phyloP scores from a whole-genome alignment of 2,888 invertebrate genomes.

The Papilio demoleus region DNA sequence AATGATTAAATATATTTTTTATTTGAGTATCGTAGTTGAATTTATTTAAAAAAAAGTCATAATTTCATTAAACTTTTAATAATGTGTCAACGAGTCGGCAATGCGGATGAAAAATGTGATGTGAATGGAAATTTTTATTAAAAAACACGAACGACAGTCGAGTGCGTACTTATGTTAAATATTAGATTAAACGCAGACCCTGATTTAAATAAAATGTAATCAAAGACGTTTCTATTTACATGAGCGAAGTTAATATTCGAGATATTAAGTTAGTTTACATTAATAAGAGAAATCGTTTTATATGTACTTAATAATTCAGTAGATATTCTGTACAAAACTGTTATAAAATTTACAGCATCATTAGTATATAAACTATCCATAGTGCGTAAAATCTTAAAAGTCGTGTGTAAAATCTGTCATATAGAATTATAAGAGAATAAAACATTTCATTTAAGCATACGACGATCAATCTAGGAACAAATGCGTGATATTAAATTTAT shows the following conservation, averaged over 20 bases:
- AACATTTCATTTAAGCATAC: not conserved
- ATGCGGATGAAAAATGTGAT: constrained; percentile 30
- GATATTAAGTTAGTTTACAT: constrained; percentile 24
- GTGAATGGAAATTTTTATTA: constrained; percentile 21
- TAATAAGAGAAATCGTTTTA: not conserved
- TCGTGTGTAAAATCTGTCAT: no score
- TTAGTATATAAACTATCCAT: no score
- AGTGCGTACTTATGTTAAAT: constrained; percentile 24
- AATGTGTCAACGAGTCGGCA: constrained; percentile 29
- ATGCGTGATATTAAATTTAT: constrained; percentile 38
- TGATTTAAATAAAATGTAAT: constrained; percentile 31
- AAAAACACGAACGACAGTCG: constrained; percentile 17
- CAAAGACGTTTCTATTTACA: constrained; percentile 29
- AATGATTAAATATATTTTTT: not conserved
- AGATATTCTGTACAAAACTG: not conserved
- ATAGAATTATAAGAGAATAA: not conserved
- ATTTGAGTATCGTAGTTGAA: not conserved
- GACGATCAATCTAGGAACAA: constrained; percentile 33
- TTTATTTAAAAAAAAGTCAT: not conserved
- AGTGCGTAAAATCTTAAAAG: no score
- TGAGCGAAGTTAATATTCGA: constrained; percentile 18
- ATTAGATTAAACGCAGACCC: constrained; percentile 27
- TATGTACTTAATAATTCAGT: not conserved
- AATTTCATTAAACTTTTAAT: constrained; percentile 14
- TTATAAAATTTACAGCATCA: no score